Conservation (phyloP, 2,113 vertebrate species). For the Elephas maximus region DNA sequence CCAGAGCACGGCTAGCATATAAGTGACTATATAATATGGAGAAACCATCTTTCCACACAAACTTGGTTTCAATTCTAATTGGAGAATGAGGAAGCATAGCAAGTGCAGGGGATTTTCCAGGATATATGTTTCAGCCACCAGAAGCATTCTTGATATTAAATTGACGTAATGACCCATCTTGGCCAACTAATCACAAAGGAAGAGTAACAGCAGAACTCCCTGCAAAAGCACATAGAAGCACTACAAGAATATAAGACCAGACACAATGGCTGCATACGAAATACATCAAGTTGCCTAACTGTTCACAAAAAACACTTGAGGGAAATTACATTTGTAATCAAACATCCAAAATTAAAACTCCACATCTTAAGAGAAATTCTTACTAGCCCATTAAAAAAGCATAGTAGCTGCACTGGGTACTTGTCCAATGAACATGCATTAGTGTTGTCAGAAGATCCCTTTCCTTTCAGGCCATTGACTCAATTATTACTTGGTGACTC, state of each 20-base stretch:
- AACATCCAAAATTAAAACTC: neutral
- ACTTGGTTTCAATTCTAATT: neutral
- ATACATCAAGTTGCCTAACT: neutral
- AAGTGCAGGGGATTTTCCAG: neutral
- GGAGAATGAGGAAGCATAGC: neutral
- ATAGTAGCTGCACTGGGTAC: neutral
- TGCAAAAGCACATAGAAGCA: neutral
- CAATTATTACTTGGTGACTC: too few species aligned
- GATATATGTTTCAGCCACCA: neutral
- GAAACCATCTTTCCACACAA: neutral
- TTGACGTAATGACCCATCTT: neutral
- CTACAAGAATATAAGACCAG: neutral
- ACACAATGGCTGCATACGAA: neutral
- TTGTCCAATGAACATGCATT: neutral
- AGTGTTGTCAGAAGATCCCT: neutral
- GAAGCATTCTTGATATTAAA: slow-evolving; percentile 34
- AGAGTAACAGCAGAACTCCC: neutral
- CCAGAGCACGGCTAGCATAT: neutral
- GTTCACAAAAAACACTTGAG: neutral
- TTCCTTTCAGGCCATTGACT: neutral
- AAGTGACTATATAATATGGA: neutral
- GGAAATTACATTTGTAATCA: neutral
- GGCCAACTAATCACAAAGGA: neutral
- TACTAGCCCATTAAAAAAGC: neutral
- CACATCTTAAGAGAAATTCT: neutral